Percentiles rank a stretch among this genome's conserved stretches.
These are phyloP conservation scores for Plecotus auritus DNA, from an alignment of 2,113 vertebrate genomes.

Conservation along the genomic window DNA sequence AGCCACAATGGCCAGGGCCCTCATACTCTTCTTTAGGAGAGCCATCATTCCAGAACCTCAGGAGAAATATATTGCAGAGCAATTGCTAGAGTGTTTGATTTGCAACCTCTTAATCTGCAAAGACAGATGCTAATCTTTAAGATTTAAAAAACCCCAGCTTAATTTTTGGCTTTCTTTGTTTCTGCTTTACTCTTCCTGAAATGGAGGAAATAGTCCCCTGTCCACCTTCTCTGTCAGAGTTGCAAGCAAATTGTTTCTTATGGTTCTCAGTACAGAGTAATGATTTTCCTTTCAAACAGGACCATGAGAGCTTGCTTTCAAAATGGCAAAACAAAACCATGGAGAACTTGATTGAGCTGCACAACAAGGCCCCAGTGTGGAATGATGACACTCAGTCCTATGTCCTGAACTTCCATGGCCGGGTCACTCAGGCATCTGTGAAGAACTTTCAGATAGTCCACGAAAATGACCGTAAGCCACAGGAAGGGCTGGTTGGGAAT, in stretches of 20 bases:
- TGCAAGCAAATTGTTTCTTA: neutral
- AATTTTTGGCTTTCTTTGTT: neutral
- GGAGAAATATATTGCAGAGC: neutral
- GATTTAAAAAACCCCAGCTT: neutral
- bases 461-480: constrained; percentile 92
- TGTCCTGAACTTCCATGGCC: constrained; percentile 96
- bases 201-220: neutral
- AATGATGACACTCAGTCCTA: constrained; percentile 98
- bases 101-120: neutral
- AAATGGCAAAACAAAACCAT: constrained; percentile 91
- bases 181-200: neutral
- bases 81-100: neutral
- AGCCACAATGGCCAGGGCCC: too few species aligned
- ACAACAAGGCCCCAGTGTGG: constrained; percentile 98
- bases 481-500: neutral
- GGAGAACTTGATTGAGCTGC: constrained; percentile 95
- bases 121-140: neutral
- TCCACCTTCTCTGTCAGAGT: neutral
- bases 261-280: neutral
- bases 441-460: constrained; percentile 99
- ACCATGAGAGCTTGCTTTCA: constrained; percentile 91
- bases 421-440: constrained; percentile 96
- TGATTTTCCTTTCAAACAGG: constrained; percentile 79
- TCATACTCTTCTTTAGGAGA: neutral
- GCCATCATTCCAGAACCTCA: neutral